These are phyloP conservation scores for Stegophylla sp. DNA, from an alignment of 2,888 invertebrate genomes.

Conservation along the genomic window DNA sequence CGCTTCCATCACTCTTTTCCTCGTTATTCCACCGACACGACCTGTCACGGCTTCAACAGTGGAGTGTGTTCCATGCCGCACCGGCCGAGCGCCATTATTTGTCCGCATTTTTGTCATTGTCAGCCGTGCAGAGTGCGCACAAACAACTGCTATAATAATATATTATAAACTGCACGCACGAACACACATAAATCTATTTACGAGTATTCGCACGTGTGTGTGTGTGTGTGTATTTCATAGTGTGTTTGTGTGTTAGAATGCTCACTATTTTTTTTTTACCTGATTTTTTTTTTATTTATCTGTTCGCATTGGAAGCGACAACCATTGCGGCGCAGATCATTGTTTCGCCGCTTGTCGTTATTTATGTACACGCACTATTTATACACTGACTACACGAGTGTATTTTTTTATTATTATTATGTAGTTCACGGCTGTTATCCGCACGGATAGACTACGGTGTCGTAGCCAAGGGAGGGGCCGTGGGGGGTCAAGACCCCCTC, in stretches of 20 bases:
- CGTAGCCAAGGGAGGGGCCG: too few relatives aligned
- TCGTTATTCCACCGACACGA: constrained; percentile 25
- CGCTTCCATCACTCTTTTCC: constrained; percentile 43
- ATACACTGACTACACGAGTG: too few relatives aligned
- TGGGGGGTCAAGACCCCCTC: too few relatives aligned
- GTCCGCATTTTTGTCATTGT: constrained; percentile 54
- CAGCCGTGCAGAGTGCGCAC: constrained; percentile 14
- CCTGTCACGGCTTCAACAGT: constrained; percentile 7
- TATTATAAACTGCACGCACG: background rate
- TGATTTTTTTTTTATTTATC: background rate
- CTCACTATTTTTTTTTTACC: background rate
- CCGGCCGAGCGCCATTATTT: constrained; percentile 53
- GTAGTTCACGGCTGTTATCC: too few relatives aligned
- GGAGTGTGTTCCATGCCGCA: background rate
- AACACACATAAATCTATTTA: too few relatives aligned
- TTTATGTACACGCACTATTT: background rate
- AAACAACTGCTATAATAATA: background rate
- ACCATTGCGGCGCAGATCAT: background rate
- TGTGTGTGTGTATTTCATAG: background rate
- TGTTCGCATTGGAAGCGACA: background rate
- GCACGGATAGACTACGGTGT: too few relatives aligned
- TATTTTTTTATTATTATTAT: too few relatives aligned
- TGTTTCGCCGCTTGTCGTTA: background rate
- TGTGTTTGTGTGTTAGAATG: background rate
- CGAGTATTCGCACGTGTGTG: background rate